Evolutionary conservation across 1,140 invertebrate species (phyloP).

Genomic region (Drosophila aff.): DNA sequence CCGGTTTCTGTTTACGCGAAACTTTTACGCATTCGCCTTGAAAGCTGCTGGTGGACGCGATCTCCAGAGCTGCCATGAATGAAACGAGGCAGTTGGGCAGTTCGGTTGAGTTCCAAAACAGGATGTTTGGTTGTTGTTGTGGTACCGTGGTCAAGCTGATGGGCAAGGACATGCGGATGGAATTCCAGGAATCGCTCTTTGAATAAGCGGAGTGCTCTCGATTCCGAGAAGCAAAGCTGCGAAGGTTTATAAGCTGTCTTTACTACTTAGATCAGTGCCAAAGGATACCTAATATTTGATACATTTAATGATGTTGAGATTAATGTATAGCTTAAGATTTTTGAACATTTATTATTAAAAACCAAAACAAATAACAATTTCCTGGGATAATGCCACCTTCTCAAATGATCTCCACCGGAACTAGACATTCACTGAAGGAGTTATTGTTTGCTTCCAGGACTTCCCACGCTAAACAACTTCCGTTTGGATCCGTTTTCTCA

Average conservation of each 20-base stretch:
- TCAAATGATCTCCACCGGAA: constrained; percentile 2
- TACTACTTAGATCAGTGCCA: constrained; percentile 2
- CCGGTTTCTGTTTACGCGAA: constrained; percentile 78
- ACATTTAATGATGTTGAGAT: neutral
- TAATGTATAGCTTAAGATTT: neutral
- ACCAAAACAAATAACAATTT: neutral
- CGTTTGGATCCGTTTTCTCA: constrained; percentile 15
- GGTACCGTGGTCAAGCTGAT: constrained; percentile 38
- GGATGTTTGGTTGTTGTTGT: constrained; percentile 52
- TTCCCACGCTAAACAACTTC: constrained; percentile 59
- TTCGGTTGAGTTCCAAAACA: constrained; percentile 48
- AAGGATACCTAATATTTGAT: neutral
- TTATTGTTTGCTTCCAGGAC: constrained; percentile 25
- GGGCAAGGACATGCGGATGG: constrained; percentile 56
- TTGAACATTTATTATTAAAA: neutral
- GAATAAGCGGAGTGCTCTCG: constrained; percentile 27
- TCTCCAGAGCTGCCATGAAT: constrained; percentile 41
- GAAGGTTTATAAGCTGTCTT: constrained; percentile 1
- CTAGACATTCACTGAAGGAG: constrained; percentile 2
- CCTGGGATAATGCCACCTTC: neutral
- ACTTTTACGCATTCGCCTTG: constrained; percentile 65
- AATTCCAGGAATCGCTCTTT: constrained; percentile 66
- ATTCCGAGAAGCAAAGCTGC: constrained; percentile 68
- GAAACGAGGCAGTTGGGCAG: constrained; percentile 54
- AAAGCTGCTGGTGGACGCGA: constrained; percentile 33